Base-by-base conservation (phyloP, 2,113 vertebrate genomes). In the Stegastes partitus region DNA sequence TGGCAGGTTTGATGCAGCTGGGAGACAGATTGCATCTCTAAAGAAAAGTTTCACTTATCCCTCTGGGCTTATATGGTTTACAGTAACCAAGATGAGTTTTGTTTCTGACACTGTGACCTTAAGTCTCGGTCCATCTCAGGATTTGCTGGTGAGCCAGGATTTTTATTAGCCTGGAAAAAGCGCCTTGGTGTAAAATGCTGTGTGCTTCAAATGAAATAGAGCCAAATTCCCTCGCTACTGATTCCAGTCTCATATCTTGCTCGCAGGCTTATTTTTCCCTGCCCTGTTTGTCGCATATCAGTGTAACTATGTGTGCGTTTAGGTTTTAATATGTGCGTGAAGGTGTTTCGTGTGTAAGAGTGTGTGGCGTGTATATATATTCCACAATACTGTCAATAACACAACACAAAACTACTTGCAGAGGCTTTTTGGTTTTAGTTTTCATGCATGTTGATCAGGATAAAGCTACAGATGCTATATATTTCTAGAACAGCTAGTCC, bases 131-230 rank as follows among this genome's bases (percentile, higher is more conserved):
- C 68, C 39, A 57, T 74, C 66, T 77, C 42, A 11, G 62, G 54
- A 62, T 69, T 34, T 74, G 80, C 63, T 54, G 23, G 68, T 62
- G 49, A 76, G 71, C 25, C 57, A 64, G 31, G 45, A 19, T 63
- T 78, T 87, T 81, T 81, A 90, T 83, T 77, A 85, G 84, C 62
- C 73, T 22, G 44, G 74, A 82, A 75, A 81, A 82, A 59, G 55
- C 37, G 57, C 61, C 68, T 68, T 42, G 44, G 31, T 39, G 62
- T 64, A 82, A 89, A 83, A 62, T 72, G 66, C 65, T 47, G 53
- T 56, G 53, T 67, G 73, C 64, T 55, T 45, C 59, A 85, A 79
- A 79, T 85, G 55, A 85, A 83, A 86, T 62, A 19, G 59, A 73
- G 80, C 58, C 65, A 81, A 78, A 81, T 74, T 64, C 68, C 64